Conservation (phyloP, 1,140 invertebrate genomes). For the Tetranychus urticae region DNA sequence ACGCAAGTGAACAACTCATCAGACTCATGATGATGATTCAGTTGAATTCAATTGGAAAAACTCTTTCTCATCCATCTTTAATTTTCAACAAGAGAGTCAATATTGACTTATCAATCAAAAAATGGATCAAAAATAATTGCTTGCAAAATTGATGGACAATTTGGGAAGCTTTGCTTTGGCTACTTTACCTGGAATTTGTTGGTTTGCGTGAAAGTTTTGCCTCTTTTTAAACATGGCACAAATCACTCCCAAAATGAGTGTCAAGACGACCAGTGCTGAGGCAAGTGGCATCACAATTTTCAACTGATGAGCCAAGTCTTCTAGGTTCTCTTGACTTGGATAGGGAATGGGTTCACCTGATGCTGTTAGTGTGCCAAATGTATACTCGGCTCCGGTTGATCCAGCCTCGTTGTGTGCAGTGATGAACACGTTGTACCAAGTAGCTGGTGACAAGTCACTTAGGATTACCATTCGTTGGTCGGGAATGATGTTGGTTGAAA, state of each 20-base stretch:
- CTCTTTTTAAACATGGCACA: not conserved
- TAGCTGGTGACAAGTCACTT: slow-evolving; percentile 67
- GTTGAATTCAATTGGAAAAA: too few species aligned
- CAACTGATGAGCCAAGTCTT: not conserved
- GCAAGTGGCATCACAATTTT: not conserved
- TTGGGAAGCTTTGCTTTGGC: too few species aligned
- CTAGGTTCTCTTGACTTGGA: not conserved
- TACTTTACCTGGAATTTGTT: too few species aligned
- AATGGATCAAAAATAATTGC: too few species aligned
- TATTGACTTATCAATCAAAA: too few species aligned
- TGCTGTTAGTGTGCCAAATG: slow-evolving; percentile 23
- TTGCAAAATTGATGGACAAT: too few species aligned
- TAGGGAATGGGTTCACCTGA: not conserved
- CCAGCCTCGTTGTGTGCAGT: slow-evolving; percentile 25
- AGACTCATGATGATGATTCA: too few species aligned
- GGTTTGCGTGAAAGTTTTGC: not conserved
- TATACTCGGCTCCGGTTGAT: slow-evolving; percentile 34
- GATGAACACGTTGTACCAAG: slow-evolving; percentile 49
- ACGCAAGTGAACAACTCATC: too few species aligned
- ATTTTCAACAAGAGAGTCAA: too few species aligned
- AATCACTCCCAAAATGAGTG: not conserved
- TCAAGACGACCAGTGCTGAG: not conserved
- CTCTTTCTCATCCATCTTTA: too few species aligned
- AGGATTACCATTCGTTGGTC: slow-evolving; percentile 46
- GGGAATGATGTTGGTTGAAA: slow-evolving; percentile 21